phyloP scores from a whole-genome alignment of 2,797 vertebrate genomes.

The Crypturellus tataupa region DNA sequence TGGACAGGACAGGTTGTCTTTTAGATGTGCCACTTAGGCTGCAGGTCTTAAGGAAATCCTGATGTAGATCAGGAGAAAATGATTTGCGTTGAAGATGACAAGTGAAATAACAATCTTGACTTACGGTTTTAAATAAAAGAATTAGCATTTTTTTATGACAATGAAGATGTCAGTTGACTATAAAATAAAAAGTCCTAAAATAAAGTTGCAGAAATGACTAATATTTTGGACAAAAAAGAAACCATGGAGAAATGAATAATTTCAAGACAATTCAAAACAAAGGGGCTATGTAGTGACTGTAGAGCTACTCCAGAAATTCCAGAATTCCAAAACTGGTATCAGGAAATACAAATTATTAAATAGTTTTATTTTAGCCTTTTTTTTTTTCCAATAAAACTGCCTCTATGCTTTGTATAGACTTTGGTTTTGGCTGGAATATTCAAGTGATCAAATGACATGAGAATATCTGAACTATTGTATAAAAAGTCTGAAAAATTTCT shows the following conservation, averaged over 20 bases:
- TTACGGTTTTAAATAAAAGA: not conserved
- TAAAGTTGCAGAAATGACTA: not conserved
- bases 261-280: not conserved
- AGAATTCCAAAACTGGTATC: not conserved
- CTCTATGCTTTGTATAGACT: not conserved
- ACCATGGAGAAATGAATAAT: not conserved
- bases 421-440: not conserved
- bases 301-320: not conserved
- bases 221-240: not conserved
- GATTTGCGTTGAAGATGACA: not conserved
- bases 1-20: not conserved
- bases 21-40: conserved; percentile 28
- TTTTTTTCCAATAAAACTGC: not conserved
- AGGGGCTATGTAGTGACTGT: not conserved
- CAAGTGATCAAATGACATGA: not conserved
- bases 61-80: not conserved
- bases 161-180: not conserved
- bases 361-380: not conserved
- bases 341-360: not conserved
- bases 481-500: not conserved
- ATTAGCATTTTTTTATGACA: not conserved
- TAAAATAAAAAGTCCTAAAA: not conserved
- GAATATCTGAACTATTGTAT: not conserved
- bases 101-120: not conserved
- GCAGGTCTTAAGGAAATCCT: conserved; percentile 23